These are phyloP conservation scores for Pangasius macronema DNA, from an alignment of 2,797 vertebrate species.

Conservation along the genomic window DNA sequence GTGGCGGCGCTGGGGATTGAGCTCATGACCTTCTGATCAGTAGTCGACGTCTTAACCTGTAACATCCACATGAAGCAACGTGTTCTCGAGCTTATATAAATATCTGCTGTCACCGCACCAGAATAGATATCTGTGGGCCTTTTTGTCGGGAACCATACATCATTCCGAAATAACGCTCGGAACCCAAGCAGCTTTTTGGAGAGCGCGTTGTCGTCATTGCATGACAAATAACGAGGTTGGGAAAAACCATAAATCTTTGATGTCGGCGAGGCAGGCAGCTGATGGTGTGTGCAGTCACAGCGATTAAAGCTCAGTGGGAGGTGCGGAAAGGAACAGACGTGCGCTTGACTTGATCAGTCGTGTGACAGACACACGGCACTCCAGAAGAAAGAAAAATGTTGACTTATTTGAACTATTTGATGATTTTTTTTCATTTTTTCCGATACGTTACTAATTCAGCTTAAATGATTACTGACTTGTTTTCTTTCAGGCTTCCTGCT, in stretches of 20 bases:
- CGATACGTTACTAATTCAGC: neutral
- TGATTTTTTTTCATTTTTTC: neutral
- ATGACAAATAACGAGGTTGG: neutral
- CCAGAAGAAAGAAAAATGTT: neutral
- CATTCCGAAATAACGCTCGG: neutral
- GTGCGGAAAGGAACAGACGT: constrained; percentile 3
- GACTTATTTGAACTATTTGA: neutral
- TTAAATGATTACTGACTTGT: neutral
- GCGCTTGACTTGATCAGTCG: constrained; percentile 3
- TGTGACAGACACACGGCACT: constrained; percentile 3
- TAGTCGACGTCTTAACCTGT: too few species aligned
- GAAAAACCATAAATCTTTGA: constrained; percentile 10
- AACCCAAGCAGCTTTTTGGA: neutral
- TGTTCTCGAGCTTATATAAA: neutral
- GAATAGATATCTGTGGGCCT: neutral
- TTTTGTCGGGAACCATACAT: neutral
- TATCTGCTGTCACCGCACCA: neutral
- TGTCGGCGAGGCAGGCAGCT: constrained; percentile 17
- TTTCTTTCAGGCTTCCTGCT: neutral
- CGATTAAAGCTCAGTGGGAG: constrained; percentile 24
- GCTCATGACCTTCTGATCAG: too few species aligned
- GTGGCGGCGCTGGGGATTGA: too few species aligned
- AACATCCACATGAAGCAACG: neutral
- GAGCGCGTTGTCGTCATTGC: too few species aligned
- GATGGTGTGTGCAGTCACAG: constrained; percentile 31